phyloP scores from a whole-genome alignment of 2,888 invertebrate species.

The Zonitis immaculata region DNA sequence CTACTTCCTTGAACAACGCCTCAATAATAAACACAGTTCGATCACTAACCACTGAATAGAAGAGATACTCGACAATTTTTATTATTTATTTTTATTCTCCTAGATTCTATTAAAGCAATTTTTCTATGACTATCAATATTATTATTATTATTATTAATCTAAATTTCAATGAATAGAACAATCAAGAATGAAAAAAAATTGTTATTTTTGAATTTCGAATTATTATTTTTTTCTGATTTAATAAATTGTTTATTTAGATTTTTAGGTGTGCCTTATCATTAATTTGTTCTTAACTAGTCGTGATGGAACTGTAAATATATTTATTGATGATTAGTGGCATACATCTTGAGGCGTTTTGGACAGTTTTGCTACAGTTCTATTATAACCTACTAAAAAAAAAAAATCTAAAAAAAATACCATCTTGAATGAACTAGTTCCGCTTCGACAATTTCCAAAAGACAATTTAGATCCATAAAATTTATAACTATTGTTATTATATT shows the following conservation, averaged over 20 bases:
- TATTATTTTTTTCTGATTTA: not conserved
- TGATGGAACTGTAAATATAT: constrained; percentile 13
- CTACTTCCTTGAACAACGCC: too few relatives aligned
- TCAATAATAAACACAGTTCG: too few relatives aligned
- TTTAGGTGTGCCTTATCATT: not conserved
- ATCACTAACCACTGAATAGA: too few relatives aligned
- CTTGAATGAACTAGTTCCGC: constrained; percentile 18
- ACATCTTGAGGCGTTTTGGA: constrained; percentile 22
- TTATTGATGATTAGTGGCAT: constrained; percentile 24
- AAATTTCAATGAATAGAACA: too few relatives aligned
- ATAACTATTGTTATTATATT: not conserved
- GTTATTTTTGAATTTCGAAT: too few relatives aligned
- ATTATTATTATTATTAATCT: too few relatives aligned
- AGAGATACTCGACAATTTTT: too few relatives aligned
- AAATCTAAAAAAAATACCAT: too few relatives aligned
- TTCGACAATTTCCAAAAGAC: constrained; percentile 4
- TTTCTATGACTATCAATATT: too few relatives aligned
- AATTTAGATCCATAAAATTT: not conserved
- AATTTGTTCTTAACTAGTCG: not conserved
- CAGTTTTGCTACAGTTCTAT: constrained; percentile 24
- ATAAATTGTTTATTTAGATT: not conserved
- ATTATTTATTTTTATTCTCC: too few relatives aligned
- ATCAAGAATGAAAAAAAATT: too few relatives aligned
- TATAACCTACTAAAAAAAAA: constrained; percentile 28
- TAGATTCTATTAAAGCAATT: too few relatives aligned